phyloP scores from a whole-genome alignment of 2,113 vertebrate genomes.

The Callipepla californica region DNA sequence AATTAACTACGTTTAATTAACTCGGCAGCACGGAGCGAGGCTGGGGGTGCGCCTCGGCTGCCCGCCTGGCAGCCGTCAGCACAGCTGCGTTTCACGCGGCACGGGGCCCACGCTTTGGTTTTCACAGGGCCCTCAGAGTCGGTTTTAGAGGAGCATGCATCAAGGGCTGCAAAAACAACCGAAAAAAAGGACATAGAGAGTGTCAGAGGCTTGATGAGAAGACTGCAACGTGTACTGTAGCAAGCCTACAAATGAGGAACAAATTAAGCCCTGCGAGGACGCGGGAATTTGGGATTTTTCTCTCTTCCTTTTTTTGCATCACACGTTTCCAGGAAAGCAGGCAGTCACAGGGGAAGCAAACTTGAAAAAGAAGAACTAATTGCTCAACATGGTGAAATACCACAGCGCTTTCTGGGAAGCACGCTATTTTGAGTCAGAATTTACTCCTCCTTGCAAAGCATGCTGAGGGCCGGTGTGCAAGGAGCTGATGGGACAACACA shows the following conservation, averaged over 20 bases:
- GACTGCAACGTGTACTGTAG: neutral
- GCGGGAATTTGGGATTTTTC: neutral
- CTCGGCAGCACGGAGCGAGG: neutral
- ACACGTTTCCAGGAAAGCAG: neutral
- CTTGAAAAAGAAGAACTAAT: constrained; percentile 22
- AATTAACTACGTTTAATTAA: neutral
- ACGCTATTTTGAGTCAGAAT: neutral
- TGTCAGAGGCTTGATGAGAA: no score
- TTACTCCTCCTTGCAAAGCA: neutral
- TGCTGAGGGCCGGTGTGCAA: neutral
- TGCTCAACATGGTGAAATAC: neutral
- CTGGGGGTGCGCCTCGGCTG: neutral
- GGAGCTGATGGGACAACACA: neutral
- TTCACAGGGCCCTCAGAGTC: neutral
- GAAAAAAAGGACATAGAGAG: neutral
- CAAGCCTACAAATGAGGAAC: neutral
- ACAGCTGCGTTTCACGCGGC: no score
- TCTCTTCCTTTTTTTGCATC: neutral
- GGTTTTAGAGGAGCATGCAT: no score
- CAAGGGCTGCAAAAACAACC: neutral
- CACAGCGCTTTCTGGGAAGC: neutral
- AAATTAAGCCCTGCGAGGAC: neutral
- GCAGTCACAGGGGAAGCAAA: neutral
- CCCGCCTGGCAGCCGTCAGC: no score
- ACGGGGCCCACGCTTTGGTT: neutral